A percentile compares a stretch with the other conserved stretches of the same genome.
phyloP scores from a whole-genome alignment of 2,797 vertebrate species.

The Galagoides demidoff region DNA sequence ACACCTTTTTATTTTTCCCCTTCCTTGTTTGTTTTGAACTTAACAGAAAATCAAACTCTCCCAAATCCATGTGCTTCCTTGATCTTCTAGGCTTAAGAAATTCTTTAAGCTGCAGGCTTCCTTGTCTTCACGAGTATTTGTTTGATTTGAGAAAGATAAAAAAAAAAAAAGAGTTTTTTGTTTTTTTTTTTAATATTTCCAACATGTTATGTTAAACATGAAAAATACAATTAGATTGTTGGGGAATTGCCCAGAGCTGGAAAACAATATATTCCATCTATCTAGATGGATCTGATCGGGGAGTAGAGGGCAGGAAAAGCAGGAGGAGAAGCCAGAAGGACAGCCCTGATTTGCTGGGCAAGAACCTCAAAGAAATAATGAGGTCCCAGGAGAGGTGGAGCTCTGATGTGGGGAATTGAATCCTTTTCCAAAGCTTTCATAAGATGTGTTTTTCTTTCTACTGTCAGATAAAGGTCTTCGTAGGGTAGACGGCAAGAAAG shows the following conservation, averaged over 20 bases:
- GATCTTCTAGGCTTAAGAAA: conserved; percentile 47
- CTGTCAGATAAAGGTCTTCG: conserved; percentile 64
- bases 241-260: not conserved
- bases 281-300: not conserved
- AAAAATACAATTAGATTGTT: conserved; percentile 52
- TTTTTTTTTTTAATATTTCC: not conserved
- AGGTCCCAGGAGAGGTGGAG: conserved; percentile 73
- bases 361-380: conserved; percentile 82
- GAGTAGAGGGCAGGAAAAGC: conserved; percentile 46
- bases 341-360: conserved; percentile 73
- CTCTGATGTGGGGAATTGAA: conserved; percentile 77
- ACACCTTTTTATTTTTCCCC: not conserved
- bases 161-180: not conserved
- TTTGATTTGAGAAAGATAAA: not conserved
- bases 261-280: not conserved
- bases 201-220: conserved; percentile 58
- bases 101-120: conserved; percentile 14
- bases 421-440: conserved; percentile 65
- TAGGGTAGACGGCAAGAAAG: conserved; percentile 26
- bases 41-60: conserved; percentile 70
- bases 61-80: conserved; percentile 13
- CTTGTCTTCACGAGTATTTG: not conserved
- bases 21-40: conserved; percentile 66
- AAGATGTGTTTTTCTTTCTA: conserved; percentile 72
- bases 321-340: conserved; percentile 48